Evolutionary conservation across 2,113 vertebrate species (phyloP).

Genomic region (Platysteira castanea): DNA sequence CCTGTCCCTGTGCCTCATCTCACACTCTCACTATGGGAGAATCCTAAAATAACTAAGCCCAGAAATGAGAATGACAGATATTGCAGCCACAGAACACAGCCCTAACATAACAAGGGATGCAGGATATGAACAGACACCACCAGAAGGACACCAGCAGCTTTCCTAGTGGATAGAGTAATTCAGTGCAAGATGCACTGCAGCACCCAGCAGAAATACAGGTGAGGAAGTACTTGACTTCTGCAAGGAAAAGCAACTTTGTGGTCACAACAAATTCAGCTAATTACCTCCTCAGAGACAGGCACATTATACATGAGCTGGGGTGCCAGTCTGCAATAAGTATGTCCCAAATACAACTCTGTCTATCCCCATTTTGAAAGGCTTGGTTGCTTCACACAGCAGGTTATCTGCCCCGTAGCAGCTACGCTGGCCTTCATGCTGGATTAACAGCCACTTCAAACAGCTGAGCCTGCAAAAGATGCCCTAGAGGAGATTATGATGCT

Average conservation of each 20-base stretch:
- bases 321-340: background rate
- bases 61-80: background rate
- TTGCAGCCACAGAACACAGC: background rate
- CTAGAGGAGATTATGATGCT: conserved; percentile 6
- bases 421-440: conserved; percentile 21
- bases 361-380: background rate
- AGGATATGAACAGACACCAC: background rate
- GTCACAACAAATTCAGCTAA: background rate
- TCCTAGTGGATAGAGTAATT: background rate
- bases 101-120: fast-evolving
- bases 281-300: background rate
- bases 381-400: background rate
- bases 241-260: fast-evolving
- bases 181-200: background rate
- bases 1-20: background rate
- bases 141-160: background rate
- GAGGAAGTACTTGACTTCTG: background rate
- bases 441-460: conserved; percentile 46
- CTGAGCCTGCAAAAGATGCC: conserved; percentile 40
- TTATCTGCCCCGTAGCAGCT: background rate
- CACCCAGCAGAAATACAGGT: background rate
- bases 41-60: background rate
- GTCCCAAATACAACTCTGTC: background rate
- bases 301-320: fast-evolving
- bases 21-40: background rate